Base-by-base conservation (phyloP, 2,797 vertebrate genomes). In the Bovichtus variegatus region DNA sequence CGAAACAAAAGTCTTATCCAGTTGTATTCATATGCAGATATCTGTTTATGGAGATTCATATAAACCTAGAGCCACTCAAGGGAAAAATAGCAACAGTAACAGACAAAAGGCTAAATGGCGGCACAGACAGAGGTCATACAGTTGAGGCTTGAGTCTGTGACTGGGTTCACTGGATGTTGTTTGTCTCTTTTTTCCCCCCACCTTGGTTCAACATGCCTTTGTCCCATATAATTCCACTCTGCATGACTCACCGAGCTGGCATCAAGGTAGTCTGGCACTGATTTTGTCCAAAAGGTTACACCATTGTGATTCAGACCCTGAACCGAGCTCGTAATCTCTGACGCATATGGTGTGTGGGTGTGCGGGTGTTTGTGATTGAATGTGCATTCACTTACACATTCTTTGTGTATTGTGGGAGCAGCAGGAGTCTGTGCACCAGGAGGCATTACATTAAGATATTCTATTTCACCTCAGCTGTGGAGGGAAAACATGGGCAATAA, bases 191-290 rank as follows among this genome's bases (percentile, higher is more conserved):
- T 12, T 25, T 7, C 31, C 23, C 13, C 51, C 41, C 61, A 41
- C 41, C 27, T 47, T 64, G 47, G 43, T 65, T 66, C 34, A 25
- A n/a, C 21, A 5, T 19, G 49, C 29, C 27, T 82, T 53, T 27
- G 53, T 60, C 49, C 50, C 3, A 44, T 19, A 43, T n/a, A 70
- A 64, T 75, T 74, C 76, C 71, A 25, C 64, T 47, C 54, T 23
- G 74, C 38, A 19, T 83, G 86, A 89, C 46, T 87, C 76, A 85
- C 25, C 1, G 3, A 25, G 69, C 58, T 60, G 76, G 68, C 73
- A 84, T 60, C 25, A 44, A 62, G 44, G 49, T 70, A 43, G 76
- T 64, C 70, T 36, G 66, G 50, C 76, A 71, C 65, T n/a, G 65
- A 63, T 71, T 68, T 27, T 31, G 41, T 69, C 58, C 47, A 46